These are phyloP conservation scores for Poecilia wingei DNA, from an alignment of 2,797 vertebrate genomes.

Conservation along the genomic window DNA sequence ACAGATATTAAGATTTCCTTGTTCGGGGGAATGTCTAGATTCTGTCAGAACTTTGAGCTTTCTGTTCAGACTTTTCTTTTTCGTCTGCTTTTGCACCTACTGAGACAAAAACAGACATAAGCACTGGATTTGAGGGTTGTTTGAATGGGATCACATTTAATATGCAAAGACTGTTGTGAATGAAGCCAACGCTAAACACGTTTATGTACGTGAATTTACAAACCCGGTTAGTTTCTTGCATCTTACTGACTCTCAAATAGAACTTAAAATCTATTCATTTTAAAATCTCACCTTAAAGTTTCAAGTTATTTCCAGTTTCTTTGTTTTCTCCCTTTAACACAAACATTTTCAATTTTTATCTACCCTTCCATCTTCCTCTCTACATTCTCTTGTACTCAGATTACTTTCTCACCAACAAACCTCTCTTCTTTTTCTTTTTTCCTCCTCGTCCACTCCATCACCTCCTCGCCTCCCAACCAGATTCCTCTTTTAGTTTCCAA, in stretches of 20 bases:
- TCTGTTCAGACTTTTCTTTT: background rate
- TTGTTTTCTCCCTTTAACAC: background rate
- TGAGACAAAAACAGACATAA: background rate
- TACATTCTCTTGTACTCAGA: background rate
- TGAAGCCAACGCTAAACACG: background rate
- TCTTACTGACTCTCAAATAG: background rate
- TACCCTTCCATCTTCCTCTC: background rate
- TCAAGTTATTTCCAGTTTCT: background rate
- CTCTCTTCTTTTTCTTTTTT: constrained; percentile 1
- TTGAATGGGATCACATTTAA: background rate
- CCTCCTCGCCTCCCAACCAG: constrained; percentile 3
- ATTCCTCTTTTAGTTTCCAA: constrained; percentile 32
- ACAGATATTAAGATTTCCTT: background rate
- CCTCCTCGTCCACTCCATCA: constrained; percentile 23
- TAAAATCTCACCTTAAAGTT: background rate
- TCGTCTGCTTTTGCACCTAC: background rate
- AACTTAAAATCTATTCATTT: background rate
- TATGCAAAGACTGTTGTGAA: background rate
- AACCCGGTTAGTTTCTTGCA: background rate
- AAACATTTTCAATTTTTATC: background rate
- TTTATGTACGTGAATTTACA: too few species aligned
- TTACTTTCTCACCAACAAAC: background rate
- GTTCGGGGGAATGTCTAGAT: background rate
- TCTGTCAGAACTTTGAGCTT: background rate
- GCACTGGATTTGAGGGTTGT: background rate